Conservation (phyloP, 1,140 invertebrate genomes). For the Drosophila burlai region DNA sequence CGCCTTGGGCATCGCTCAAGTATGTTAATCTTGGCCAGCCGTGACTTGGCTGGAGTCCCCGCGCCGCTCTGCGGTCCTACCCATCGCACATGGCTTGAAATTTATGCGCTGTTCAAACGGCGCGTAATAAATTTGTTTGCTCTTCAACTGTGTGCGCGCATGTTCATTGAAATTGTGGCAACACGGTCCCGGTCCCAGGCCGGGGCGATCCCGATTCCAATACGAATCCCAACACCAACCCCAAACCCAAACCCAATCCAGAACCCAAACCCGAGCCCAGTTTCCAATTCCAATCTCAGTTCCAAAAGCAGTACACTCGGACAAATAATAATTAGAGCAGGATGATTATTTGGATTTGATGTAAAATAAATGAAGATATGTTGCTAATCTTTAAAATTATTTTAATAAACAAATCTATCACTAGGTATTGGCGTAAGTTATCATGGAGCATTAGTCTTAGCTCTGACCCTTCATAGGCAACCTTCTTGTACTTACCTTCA, state of each 20-base stretch:
- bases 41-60: conserved; percentile 50
- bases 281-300: conserved; percentile 41
- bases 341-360: not conserved
- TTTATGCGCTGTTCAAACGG: conserved; percentile 84
- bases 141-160: conserved; percentile 80
- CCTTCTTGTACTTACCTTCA: not conserved
- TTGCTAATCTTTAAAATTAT: not conserved
- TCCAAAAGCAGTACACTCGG: conserved; percentile 27
- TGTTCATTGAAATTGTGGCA: conserved; percentile 79
- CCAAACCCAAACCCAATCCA: conserved; percentile 22
- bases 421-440: too few species aligned
- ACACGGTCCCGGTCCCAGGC: conserved; percentile 7
- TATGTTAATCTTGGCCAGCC: conserved; percentile 76
- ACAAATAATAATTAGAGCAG: conserved; percentile 6
- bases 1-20: conserved; percentile 43
- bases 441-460: not conserved
- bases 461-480: not conserved
- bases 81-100: conserved; percentile 55
- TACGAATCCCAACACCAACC: conserved; percentile 33
- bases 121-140: conserved; percentile 84
- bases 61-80: not conserved
- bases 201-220: conserved; percentile 29
- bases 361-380: too few species aligned
- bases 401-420: too few species aligned
- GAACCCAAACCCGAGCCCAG: conserved; percentile 23